A percentile compares a stretch with the other conserved stretches of the same genome.
Conservation (phyloP, 2,888 invertebrate genomes). For the Hymenopus coronatus region DNA sequence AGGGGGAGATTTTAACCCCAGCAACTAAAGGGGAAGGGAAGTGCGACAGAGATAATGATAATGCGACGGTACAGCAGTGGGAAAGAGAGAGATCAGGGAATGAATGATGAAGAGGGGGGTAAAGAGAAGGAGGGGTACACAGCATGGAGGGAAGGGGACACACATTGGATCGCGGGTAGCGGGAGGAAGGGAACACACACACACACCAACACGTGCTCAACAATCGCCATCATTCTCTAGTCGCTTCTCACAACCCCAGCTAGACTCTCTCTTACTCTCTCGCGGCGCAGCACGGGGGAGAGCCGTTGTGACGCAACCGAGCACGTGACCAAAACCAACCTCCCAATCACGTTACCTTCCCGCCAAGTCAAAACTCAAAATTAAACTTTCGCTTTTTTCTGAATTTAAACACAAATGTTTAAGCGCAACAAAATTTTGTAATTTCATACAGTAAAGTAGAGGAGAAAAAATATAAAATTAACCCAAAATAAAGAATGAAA, state of each 20-base stretch:
- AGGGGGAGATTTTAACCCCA: conserved; percentile 18
- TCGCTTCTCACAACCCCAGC: neutral
- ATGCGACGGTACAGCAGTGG: conserved; percentile 17
- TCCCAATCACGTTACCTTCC: conserved; percentile 13
- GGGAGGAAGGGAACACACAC: conserved; percentile 1
- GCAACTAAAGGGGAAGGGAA: conserved; percentile 26
- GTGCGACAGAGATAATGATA: conserved; percentile 21
- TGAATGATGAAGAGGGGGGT: conserved; percentile 33
- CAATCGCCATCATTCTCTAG: neutral
- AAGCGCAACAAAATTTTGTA: neutral
- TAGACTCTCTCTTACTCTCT: neutral
- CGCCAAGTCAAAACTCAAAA: conserved; percentile 3
- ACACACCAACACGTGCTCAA: conserved; percentile 1
- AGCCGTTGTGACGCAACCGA: neutral
- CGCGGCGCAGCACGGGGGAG: neutral
- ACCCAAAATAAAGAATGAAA: no score
- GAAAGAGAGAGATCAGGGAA: conserved; percentile 25
- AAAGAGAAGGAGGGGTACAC: neutral
- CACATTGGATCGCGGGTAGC: neutral
- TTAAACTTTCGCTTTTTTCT: neutral
- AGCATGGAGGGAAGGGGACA: conserved; percentile 7
- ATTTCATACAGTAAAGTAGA: no score
- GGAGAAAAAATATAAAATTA: no score
- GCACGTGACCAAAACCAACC: conserved; percentile 10
- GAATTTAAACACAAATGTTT: neutral